Percentiles rank a stretch among this genome's conserved stretches.
Evolutionary conservation across 2,797 vertebrate genomes (phyloP).

Genomic region (Pelochelys cantorii): DNA sequence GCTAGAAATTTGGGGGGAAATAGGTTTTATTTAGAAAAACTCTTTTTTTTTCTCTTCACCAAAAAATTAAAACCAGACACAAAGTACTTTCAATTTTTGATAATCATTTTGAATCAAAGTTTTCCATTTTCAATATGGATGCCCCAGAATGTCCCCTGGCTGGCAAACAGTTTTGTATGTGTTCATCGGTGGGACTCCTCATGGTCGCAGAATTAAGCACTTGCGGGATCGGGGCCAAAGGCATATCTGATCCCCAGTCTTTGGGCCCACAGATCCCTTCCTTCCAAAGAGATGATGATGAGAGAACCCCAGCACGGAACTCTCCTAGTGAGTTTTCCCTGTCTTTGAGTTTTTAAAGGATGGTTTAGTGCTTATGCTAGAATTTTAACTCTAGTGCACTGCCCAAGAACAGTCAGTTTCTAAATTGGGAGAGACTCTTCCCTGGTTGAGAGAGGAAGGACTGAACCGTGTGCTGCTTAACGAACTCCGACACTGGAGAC

Average conservation of each 20-base stretch:
- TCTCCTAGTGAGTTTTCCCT: background rate
- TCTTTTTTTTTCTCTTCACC: background rate
- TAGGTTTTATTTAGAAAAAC: background rate
- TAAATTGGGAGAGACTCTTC: background rate
- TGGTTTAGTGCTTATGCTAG: background rate
- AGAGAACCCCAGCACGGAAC: background rate
- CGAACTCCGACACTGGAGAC: background rate
- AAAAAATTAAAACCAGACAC: background rate
- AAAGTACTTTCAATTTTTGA: background rate
- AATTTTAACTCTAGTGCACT: background rate
- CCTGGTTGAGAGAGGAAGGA: background rate
- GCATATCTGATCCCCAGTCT: background rate
- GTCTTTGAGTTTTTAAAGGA: background rate
- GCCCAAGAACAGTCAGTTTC: background rate
- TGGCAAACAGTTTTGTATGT: rapidly evolving
- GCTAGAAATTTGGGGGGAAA: background rate
- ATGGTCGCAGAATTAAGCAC: background rate
- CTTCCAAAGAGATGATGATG: background rate
- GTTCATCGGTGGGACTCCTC: background rate
- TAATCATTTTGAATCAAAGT: rapidly evolving
- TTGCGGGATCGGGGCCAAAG: background rate
- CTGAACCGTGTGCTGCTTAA: background rate
- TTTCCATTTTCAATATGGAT: background rate
- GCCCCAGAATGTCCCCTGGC: background rate
- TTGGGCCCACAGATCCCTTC: background rate